A percentile compares a stretch with the other conserved stretches of the same genome.
These are phyloP conservation scores for Himalopsyche tibetana DNA, from an alignment of 2,888 invertebrate species.

Conservation along the genomic window DNA sequence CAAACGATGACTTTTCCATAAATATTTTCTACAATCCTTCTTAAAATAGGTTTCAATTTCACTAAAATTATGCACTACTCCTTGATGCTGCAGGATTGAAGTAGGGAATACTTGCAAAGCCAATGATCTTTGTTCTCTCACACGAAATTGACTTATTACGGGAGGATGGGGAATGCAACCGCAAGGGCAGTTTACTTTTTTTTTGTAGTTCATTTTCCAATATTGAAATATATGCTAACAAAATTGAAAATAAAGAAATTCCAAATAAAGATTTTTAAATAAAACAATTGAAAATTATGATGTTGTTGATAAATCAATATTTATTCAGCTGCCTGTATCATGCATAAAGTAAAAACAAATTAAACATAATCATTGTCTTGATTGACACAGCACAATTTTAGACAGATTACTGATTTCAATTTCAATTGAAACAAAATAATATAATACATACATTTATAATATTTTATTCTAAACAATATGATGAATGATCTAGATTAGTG, in stretches of 20 bases:
- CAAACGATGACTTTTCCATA: constrained; percentile 74
- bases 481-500: no score
- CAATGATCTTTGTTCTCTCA: constrained; percentile 73
- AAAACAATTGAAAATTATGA: no score
- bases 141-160: constrained; percentile 71
- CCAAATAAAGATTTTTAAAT: no score
- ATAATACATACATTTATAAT: no score
- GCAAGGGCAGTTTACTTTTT: constrained; percentile 69
- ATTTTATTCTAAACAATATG: no score
- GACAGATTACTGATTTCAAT: no score
- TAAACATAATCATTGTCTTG: no score
- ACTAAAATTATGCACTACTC: constrained; percentile 76
- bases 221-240: neutral
- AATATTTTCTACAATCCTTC: constrained; percentile 83
- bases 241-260: neutral
- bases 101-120: constrained; percentile 75
- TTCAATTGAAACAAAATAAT: no score
- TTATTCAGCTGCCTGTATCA: no score
- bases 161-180: constrained; percentile 73
- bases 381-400: no score
- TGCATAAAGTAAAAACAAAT: no score
- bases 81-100: constrained; percentile 77
- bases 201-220: neutral
- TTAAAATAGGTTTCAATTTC: constrained; percentile 83
- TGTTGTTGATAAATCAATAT: no score